phyloP scores from a whole-genome alignment of 2,797 vertebrate species.

The Huso huso region DNA sequence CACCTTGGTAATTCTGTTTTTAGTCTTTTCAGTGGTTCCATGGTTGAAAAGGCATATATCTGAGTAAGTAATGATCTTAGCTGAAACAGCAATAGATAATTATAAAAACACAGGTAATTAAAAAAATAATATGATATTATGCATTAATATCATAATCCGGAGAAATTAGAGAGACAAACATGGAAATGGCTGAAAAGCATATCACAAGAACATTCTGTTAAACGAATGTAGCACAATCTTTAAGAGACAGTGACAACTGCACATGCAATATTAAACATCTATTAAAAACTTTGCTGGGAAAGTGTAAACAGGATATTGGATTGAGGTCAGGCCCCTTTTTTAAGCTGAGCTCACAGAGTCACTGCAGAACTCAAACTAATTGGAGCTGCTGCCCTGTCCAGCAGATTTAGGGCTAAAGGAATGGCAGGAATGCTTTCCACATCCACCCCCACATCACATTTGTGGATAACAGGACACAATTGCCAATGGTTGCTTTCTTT shows the following conservation, averaged over 20 bases:
- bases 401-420: constrained; percentile 51
- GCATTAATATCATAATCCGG: too few species aligned
- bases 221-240: neutral
- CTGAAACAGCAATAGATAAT: too few species aligned
- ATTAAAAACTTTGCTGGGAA: neutral
- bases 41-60: too few species aligned
- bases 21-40: too few species aligned
- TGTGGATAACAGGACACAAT: constrained; percentile 23
- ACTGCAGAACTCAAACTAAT: constrained; percentile 22
- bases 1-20: too few species aligned
- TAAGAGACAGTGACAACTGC: neutral
- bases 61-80: too few species aligned
- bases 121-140: too few species aligned
- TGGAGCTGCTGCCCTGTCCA: constrained; percentile 43
- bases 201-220: too few species aligned
- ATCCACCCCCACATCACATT: constrained; percentile 28
- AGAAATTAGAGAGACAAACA: too few species aligned
- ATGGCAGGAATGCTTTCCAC: constrained; percentile 63
- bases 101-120: too few species aligned
- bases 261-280: neutral
- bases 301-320: constrained; percentile 4
- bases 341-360: neutral
- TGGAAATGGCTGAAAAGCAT: too few species aligned
- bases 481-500: constrained; percentile 14
- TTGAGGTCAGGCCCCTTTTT: constrained; percentile 2